These are phyloP conservation scores for Tiaroga cobitis DNA, from an alignment of 2,797 vertebrate species.

Conservation along the genomic window DNA sequence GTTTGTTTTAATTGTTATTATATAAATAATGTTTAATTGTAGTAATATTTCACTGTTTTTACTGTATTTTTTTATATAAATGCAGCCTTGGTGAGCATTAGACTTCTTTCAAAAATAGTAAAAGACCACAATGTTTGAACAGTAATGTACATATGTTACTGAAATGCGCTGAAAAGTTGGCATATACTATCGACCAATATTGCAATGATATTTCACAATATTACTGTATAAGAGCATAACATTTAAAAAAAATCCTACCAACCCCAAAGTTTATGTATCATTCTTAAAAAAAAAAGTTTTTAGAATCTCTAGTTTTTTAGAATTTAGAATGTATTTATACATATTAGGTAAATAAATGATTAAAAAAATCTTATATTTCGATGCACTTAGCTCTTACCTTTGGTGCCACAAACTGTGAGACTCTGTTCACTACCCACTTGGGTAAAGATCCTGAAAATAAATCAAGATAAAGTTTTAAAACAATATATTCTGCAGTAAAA, in stretches of 20 bases:
- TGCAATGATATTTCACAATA: neutral
- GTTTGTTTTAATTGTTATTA: neutral
- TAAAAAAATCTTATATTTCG: too few relatives aligned
- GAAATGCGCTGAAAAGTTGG: too few relatives aligned
- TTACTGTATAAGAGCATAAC: neutral
- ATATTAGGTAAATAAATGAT: too few relatives aligned
- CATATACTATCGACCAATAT: neutral
- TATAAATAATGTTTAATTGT: neutral
- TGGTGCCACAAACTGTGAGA: constrained; percentile 89
- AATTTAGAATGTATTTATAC: too few relatives aligned
- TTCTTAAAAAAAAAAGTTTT: neutral
- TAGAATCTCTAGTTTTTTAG: too few relatives aligned
- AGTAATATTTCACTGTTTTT: neutral
- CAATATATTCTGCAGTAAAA: neutral
- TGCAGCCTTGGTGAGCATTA: neutral
- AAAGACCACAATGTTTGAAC: too few relatives aligned
- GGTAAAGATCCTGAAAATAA: constrained; percentile 85
- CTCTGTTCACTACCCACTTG: constrained; percentile 91
- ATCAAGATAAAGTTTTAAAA: constrained; percentile 20
- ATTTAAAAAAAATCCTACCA: neutral
- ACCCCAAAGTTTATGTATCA: neutral
- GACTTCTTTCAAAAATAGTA: neutral
- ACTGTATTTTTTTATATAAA: neutral
- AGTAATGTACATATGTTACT: too few relatives aligned
- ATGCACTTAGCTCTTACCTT: constrained; percentile 77